phyloP scores from a whole-genome alignment of 2,888 invertebrate genomes.

The Eristalinus aeneus region DNA sequence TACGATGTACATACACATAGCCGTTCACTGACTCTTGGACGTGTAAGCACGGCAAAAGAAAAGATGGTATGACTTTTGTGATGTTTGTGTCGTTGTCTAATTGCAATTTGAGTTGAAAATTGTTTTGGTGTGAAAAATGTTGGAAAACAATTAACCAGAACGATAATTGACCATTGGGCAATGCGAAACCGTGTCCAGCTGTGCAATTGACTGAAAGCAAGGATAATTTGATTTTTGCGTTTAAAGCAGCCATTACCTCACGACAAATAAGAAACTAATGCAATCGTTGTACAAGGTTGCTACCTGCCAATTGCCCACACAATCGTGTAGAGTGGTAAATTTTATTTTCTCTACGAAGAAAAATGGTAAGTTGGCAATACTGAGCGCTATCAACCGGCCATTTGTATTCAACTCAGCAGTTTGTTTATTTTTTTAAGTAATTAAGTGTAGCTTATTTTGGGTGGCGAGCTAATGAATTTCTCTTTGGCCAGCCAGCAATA shows the following conservation, averaged over 20 bases:
- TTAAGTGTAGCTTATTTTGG: conserved; percentile 43
- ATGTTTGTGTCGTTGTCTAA: not conserved
- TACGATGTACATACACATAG: not conserved
- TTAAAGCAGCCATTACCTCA: not conserved
- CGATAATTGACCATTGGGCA: not conserved
- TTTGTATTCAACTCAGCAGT: conserved; percentile 44
- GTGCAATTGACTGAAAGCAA: not conserved
- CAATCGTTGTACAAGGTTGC: conserved; percentile 8
- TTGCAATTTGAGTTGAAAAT: conserved; percentile 15
- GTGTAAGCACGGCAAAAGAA: not conserved
- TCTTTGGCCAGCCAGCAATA: conserved; percentile 28
- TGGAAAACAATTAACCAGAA: conserved; percentile 3
- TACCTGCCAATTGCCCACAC: not conserved
- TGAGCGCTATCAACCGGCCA: not conserved
- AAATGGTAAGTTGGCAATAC: conserved; percentile 14
- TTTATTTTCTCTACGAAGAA: conserved; percentile 14
- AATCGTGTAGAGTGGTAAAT: not conserved
- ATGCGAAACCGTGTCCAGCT: not conserved
- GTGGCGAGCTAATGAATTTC: conserved; percentile 38
- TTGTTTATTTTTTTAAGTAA: conserved; percentile 30
- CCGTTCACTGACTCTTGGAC: not conserved
- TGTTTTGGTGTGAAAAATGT: conserved; percentile 19
- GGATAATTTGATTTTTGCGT: conserved; percentile 3
- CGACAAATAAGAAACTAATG: not conserved
- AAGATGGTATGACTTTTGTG: not conserved